phyloP scores from a whole-genome alignment of 2,797 vertebrate species.

The Liparis tanakae region DNA sequence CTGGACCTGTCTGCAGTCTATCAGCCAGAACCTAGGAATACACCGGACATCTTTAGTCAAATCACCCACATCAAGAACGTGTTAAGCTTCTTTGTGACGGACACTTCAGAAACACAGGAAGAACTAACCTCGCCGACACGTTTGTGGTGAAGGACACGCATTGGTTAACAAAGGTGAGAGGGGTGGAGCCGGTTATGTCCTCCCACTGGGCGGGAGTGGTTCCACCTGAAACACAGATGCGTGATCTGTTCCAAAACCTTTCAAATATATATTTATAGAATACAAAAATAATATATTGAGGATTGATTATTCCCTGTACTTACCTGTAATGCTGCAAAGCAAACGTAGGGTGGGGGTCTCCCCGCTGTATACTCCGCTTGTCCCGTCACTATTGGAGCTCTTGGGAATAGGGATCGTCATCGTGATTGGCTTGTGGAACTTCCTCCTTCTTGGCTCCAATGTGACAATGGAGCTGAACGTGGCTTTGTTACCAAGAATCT shows the following conservation, averaged over 20 bases:
- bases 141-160: constrained; percentile 99
- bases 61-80: not conserved
- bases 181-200: constrained; percentile 97
- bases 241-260: constrained; percentile 1
- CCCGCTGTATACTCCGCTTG: constrained; percentile 86
- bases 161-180: constrained; percentile 95
- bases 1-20: constrained; percentile 95
- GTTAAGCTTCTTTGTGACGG: not conserved
- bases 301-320: constrained; percentile 8
- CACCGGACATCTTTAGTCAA: constrained; percentile 7
- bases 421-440: constrained; percentile 98
- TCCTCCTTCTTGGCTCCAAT: constrained; percentile 94
- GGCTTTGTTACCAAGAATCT: constrained; percentile 95
- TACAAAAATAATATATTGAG: not conserved
- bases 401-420: constrained; percentile 97
- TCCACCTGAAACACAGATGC: constrained; percentile 85
- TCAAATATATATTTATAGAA: not conserved
- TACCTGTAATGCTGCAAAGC: constrained; percentile 97
- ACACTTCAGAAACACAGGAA: not conserved
- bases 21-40: constrained; percentile 93
- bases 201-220: constrained; percentile 98
- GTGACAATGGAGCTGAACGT: constrained; percentile 96
- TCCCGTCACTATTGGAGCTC: constrained; percentile 85
- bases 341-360: constrained; percentile 92
- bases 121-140: constrained; percentile 92